phyloP scores from a whole-genome alignment of 2,888 invertebrate genomes.

The Ormyrus rosae region DNA sequence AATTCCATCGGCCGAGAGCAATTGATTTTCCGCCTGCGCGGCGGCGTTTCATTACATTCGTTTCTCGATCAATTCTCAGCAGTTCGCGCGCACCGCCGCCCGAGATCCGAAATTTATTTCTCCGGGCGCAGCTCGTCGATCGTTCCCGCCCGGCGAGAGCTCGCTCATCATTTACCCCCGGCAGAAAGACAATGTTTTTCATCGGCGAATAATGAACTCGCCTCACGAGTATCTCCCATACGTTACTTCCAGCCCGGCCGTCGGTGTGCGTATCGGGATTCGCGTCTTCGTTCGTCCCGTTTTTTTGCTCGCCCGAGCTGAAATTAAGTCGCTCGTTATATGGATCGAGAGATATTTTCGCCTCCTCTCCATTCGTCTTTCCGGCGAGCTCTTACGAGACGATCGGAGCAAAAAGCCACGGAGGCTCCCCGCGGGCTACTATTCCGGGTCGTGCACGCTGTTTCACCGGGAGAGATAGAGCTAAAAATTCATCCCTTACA shows the following conservation, averaged over 20 bases:
- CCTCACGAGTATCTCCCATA: conserved; percentile 23
- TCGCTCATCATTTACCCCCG: neutral
- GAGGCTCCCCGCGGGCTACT: too few species aligned
- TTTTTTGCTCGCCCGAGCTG: neutral
- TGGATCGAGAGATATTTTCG: neutral
- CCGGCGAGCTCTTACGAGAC: neutral
- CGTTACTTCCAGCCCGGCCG: neutral
- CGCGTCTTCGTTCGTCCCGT: neutral
- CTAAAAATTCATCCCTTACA: conserved; percentile 41
- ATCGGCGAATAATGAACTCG: conserved; percentile 3
- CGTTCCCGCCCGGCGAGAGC: too few species aligned
- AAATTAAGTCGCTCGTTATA: conserved; percentile 25
- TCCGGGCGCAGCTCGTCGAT: too few species aligned
- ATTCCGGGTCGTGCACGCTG: neutral
- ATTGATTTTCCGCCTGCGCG: conserved; percentile 39
- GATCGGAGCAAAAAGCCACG: too few species aligned
- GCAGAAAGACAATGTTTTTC: neutral
- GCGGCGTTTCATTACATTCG: conserved; percentile 12
- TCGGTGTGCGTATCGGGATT: neutral
- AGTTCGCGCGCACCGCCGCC: neutral
- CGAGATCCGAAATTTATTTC: neutral
- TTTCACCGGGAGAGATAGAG: conserved; percentile 7
- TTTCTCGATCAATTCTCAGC: neutral
- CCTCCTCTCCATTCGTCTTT: neutral
- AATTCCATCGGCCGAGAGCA: too few species aligned